phyloP scores from a whole-genome alignment of 1,140 invertebrate genomes.

The Saccostrea glomerata region DNA sequence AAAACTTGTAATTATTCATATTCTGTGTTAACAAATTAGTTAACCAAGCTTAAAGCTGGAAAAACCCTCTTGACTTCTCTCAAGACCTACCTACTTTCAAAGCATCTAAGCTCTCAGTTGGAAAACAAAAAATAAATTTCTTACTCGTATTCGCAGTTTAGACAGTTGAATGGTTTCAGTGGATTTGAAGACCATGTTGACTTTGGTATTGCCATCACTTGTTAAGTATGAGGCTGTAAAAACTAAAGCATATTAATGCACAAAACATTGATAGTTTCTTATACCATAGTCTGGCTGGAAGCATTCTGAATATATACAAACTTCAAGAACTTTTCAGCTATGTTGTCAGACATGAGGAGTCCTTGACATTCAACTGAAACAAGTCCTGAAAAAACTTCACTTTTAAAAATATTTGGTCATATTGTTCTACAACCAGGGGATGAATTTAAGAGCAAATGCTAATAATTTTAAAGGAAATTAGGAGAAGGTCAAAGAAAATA shows the following conservation, averaged over 20 bases:
- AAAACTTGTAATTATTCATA: neutral
- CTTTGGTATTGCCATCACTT: conserved; percentile 73
- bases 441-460: neutral
- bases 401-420: neutral
- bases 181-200: conserved; percentile 77
- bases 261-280: neutral
- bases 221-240: conserved; percentile 71
- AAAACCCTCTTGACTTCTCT: neutral
- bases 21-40: too few species aligned
- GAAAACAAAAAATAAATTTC: neutral
- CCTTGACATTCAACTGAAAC: neutral
- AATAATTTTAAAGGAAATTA: neutral
- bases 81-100: neutral
- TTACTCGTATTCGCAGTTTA: conserved; percentile 75
- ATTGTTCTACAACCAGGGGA: neutral
- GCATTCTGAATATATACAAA: neutral
- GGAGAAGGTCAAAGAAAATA: neutral
- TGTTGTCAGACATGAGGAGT: neutral
- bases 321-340: neutral
- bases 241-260: conserved; percentile 36
- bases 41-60: neutral
- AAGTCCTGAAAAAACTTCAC: conserved; percentile 2
- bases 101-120: conserved; percentile 17
- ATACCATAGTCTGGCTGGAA: neutral
- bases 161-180: conserved; percentile 72